phyloP scores from a whole-genome alignment of 2,113 vertebrate genomes.

The Myrmophylax atrothorax region DNA sequence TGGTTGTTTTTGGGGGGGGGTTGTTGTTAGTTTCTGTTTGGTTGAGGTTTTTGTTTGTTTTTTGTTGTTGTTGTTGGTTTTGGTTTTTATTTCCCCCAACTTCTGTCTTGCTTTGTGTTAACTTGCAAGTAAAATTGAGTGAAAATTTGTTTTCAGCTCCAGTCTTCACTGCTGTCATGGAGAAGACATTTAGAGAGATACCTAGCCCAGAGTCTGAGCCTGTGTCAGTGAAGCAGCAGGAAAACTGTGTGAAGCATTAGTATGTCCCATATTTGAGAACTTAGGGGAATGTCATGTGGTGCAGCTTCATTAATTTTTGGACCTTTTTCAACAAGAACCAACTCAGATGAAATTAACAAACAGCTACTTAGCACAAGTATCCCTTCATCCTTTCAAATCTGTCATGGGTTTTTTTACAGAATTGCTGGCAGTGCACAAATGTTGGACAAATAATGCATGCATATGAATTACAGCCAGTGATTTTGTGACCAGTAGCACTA shows the following conservation, averaged over 20 bases:
- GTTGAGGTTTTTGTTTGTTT: not conserved
- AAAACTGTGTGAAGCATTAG: not conserved
- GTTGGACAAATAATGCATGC: not conserved
- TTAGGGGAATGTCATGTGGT: not conserved
- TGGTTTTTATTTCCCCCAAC: fast-evolving
- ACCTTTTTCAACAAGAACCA: not conserved
- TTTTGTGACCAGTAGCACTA: not conserved
- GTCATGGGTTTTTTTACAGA: not conserved
- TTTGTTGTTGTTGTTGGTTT: too few species aligned
- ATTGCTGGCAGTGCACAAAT: not conserved
- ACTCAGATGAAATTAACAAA: not conserved
- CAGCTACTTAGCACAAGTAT: not conserved
- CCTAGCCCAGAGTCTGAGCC: not conserved
- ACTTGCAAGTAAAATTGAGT: not conserved
- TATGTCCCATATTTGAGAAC: not conserved
- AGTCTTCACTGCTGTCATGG: not conserved
- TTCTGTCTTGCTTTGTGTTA: not conserved
- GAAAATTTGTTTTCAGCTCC: not conserved
- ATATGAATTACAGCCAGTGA: not conserved
- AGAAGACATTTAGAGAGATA: not conserved
- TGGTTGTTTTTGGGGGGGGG: not conserved
- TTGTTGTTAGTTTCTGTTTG: too few species aligned
- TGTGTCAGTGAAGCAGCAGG: not conserved
- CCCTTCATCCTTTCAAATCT: not conserved
- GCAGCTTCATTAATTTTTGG: not conserved